Evolutionary conservation across 2,888 invertebrate species (phyloP).

Genomic region (Limnephilus lunatus): DNA sequence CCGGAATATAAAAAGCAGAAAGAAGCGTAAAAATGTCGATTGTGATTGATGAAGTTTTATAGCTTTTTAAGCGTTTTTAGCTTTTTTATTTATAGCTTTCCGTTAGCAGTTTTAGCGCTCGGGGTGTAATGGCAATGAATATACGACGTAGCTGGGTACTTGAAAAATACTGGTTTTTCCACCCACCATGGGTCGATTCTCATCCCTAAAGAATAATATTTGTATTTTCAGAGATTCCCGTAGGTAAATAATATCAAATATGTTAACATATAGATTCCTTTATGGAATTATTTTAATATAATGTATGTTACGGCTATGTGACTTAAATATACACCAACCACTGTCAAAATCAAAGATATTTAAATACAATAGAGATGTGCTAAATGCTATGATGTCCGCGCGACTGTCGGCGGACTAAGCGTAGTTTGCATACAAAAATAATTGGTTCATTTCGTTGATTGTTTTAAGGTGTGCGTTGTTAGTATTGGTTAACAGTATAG

Average conservation of each 20-base stretch:
- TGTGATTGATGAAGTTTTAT: slow-evolving; percentile 2
- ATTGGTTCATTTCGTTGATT: too few relatives aligned
- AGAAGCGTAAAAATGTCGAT: not conserved
- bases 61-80: slow-evolving; percentile 2
- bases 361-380: too few relatives aligned
- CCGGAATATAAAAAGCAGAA: not conserved
- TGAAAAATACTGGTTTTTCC: not conserved
- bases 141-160: not conserved
- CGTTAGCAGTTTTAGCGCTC: not conserved
- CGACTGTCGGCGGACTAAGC: too few relatives aligned
- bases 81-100: not conserved
- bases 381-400: too few relatives aligned
- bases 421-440: too few relatives aligned
- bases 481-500: too few relatives aligned
- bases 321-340: too few relatives aligned
- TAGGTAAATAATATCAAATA: too few relatives aligned
- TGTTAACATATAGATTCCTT: too few relatives aligned
- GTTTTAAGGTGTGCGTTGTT: too few relatives aligned
- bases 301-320: too few relatives aligned
- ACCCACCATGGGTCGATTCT: not conserved
- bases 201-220: not conserved
- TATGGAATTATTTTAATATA: not conserved
- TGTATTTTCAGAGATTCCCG: not conserved
- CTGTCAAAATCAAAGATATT: too few relatives aligned
- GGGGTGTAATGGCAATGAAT: not conserved